phyloP scores from a whole-genome alignment of 1,140 invertebrate species.

The Gonioctena quinquepunctata region DNA sequence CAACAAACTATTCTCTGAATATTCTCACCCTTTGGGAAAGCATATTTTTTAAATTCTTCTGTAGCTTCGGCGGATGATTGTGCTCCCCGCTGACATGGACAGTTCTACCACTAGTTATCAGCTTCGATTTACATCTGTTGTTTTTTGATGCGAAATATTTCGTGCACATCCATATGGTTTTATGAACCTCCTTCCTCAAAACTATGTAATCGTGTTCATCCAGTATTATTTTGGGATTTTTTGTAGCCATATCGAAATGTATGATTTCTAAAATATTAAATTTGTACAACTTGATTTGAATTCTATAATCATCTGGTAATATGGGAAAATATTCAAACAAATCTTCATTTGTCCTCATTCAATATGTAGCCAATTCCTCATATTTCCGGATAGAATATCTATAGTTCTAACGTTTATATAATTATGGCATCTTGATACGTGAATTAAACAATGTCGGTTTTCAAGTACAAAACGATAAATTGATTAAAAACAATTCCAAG shows the following conservation, averaged over 20 bases:
- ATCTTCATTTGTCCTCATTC: no score
- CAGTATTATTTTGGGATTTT: constrained; percentile 44
- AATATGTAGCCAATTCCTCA: no score
- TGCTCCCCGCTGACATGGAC: constrained; percentile 36
- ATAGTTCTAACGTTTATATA: no score
- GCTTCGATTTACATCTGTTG: constrained; percentile 42
- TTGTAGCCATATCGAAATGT: constrained; percentile 41
- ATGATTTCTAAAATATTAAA: constrained; percentile 35
- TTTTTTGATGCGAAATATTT: constrained; percentile 38
- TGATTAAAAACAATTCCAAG: no score
- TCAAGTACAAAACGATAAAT: no score
- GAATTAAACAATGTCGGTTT: no score
- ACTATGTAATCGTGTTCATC: constrained; percentile 41
- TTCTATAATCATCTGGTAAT: no score
- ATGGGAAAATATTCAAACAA: no score
- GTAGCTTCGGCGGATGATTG: constrained; percentile 32
- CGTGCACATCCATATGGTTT: constrained; percentile 41
- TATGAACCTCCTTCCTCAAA: constrained; percentile 32
- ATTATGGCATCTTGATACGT: no score
- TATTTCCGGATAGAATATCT: no score
- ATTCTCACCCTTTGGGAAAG: constrained; percentile 36
- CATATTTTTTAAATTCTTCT: constrained; percentile 33
- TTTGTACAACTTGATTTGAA: no score
- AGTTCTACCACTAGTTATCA: constrained; percentile 36
- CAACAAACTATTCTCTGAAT: constrained; percentile 22